Conservation (phyloP, 2,113 vertebrate species). For the Rhinopithecus roxellana region DNA sequence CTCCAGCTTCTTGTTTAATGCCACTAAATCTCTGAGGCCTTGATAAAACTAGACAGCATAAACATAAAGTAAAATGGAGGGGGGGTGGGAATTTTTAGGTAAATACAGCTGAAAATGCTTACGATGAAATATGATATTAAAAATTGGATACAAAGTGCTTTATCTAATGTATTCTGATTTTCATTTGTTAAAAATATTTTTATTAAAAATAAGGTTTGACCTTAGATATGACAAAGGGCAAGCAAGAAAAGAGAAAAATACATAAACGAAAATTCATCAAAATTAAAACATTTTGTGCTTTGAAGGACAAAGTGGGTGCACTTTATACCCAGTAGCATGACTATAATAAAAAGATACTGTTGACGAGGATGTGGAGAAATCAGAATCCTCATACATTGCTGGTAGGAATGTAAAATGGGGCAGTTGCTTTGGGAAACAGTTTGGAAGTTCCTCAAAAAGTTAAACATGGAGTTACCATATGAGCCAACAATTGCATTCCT, state of each 20-base stretch:
- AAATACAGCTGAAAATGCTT: neutral
- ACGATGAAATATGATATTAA: neutral
- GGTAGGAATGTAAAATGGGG: neutral
- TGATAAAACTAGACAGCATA: neutral
- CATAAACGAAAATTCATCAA: neutral
- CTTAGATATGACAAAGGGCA: neutral
- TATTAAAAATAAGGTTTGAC: constrained; percentile 29
- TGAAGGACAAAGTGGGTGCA: neutral
- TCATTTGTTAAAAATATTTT: constrained; percentile 1
- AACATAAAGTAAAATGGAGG: neutral
- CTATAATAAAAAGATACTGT: neutral
- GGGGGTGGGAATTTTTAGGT: neutral
- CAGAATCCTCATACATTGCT: neutral
- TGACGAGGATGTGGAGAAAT: neutral
- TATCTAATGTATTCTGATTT: neutral
- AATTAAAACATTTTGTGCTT: constrained; percentile 17
- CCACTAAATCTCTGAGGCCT: neutral
- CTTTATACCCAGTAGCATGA: neutral
- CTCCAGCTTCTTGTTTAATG: neutral
- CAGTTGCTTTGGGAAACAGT: neutral
- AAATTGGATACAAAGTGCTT: neutral
- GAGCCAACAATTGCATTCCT: neutral
- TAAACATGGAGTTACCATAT: neutral
- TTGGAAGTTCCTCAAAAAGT: constrained; percentile 16
- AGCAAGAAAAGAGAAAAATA: constrained; percentile 16